Evolutionary conservation across 30 jellyfish, hydroid and myxozoan genomes (phyloP).

Genomic region (Euphysa ruthae): DNA sequence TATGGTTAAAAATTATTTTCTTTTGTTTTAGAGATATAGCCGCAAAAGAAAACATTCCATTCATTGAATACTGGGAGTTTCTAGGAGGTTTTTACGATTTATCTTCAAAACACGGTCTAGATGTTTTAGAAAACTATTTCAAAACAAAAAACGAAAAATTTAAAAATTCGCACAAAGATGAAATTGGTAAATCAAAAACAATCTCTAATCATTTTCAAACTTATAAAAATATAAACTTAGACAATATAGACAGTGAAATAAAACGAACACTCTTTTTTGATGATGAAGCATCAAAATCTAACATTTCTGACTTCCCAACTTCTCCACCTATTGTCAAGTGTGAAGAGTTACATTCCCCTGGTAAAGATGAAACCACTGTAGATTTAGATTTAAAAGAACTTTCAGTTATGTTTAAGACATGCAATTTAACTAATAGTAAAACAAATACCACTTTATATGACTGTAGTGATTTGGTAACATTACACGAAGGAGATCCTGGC

Average conservation of each 20-base stretch:
- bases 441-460: too few relatives aligned
- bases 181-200: background rate
- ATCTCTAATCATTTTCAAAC: background rate
- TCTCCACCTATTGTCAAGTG: background rate
- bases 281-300: background rate
- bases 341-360: too few relatives aligned
- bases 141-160: background rate
- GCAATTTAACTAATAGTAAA: too few relatives aligned
- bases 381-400: background rate
- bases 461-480: too few relatives aligned
- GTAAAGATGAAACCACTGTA: too few relatives aligned
- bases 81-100: conserved; percentile 43
- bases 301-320: background rate
- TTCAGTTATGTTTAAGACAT: background rate
- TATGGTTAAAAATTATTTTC: background rate
- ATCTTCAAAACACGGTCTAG: conserved; percentile 43
- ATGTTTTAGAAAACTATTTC: conserved; percentile 42
- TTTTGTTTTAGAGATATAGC: conserved; percentile 44
- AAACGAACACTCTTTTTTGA: conserved; percentile 31
- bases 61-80: conserved; percentile 79
- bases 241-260: background rate
- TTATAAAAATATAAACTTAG: background rate
- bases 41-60: conserved; percentile 41
- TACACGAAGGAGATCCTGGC: too few relatives aligned
- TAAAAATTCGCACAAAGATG: background rate